A percentile compares a stretch with the other conserved stretches of the same genome.
Conservation (phyloP, 35 echinoderm and acorn worm species). For the Ptychodera flava region DNA sequence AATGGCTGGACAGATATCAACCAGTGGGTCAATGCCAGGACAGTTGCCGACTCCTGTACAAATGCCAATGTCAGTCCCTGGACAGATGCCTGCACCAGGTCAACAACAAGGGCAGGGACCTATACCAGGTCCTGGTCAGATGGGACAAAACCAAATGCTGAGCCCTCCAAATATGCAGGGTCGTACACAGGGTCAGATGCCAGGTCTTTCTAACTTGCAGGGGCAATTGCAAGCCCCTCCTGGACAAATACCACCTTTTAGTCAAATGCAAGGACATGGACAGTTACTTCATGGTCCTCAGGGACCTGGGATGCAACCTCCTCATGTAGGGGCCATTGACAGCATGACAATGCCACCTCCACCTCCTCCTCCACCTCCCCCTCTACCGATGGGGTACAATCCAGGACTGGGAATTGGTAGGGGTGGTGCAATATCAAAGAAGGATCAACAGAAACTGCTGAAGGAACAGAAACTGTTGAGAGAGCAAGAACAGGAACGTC, state of each 20-base stretch:
- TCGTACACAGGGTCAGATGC: not conserved
- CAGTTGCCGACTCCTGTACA: not conserved
- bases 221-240: not conserved
- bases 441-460: not conserved
- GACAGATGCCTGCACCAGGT: not conserved
- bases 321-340: not conserved
- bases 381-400: too few relatives aligned
- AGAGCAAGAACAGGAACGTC: slow-evolving; percentile 13
- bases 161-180: not conserved
- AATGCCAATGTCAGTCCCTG: not conserved
- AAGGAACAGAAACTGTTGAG: not conserved
- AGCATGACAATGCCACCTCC: not conserved
- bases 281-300: not conserved
- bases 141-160: not conserved
- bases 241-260: not conserved
- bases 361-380: not conserved
- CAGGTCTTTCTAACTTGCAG: not conserved
- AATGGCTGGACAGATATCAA: not conserved
- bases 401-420: too few relatives aligned
- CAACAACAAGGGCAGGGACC: not conserved
- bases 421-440: not conserved
- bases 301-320: not conserved
- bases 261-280: not conserved
- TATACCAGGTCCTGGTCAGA: not conserved
- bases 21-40: not conserved